A percentile compares a stretch with the other conserved stretches of the same genome.
Conservation (phyloP, 64 coral and sea anemone genomes). For the Exaiptasia diaphana region DNA sequence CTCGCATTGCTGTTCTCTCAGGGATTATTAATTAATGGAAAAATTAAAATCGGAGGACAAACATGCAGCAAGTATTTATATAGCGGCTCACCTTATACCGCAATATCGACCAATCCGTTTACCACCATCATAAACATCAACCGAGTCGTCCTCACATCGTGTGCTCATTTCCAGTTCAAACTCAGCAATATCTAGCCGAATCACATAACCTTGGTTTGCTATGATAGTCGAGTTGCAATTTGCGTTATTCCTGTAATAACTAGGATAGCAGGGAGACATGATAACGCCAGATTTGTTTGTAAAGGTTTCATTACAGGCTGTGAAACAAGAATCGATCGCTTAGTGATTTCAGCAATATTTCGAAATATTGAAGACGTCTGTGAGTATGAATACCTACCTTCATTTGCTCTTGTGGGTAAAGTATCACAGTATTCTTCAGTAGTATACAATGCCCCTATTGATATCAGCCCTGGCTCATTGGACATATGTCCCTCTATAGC, state of each 20-base stretch:
- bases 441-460: slow-evolving; percentile 17
- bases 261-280: slow-evolving; percentile 41
- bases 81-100: neutral
- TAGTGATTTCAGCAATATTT: too few species aligned
- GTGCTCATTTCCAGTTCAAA: slow-evolving; percentile 36
- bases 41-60: too few species aligned
- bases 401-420: neutral
- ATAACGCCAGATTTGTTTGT: slow-evolving; percentile 15
- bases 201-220: slow-evolving; percentile 13
- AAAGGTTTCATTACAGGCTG: slow-evolving; percentile 43
- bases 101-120: slow-evolving; percentile 11
- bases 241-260: slow-evolving; percentile 56
- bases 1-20: too few species aligned
- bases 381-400: neutral
- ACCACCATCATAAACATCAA: slow-evolving; percentile 21
- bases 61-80: too few species aligned
- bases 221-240: slow-evolving; percentile 35
- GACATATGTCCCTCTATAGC: neutral
- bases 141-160: slow-evolving; percentile 31
- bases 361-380: too few species aligned
- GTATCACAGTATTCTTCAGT: slow-evolving; percentile 16
- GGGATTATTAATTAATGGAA: too few species aligned
- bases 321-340: too few species aligned
- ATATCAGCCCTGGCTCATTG: slow-evolving; percentile 1
- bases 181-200: slow-evolving; percentile 42